Conservation (phyloP, 2,113 vertebrate genomes). For the Miniopterus natalensis region DNA sequence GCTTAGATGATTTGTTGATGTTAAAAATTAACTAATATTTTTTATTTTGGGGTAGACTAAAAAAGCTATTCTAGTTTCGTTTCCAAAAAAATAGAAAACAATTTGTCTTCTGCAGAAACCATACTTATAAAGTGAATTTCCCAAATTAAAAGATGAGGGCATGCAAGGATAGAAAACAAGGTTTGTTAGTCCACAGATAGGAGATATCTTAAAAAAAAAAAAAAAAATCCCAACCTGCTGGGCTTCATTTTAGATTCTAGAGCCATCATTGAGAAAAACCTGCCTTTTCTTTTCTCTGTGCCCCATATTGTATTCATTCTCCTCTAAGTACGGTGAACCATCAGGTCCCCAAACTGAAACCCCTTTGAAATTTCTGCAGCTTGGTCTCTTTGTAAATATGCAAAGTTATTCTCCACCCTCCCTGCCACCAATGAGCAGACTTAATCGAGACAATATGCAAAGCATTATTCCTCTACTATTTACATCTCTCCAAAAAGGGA, state of each 20-base stretch:
- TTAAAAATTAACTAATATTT: neutral
- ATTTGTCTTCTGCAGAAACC: slow-evolving; percentile 13
- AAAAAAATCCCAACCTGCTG: slow-evolving; percentile 80
- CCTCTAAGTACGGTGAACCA: slow-evolving; percentile 58
- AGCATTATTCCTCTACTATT: slow-evolving; percentile 10
- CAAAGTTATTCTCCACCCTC: slow-evolving; percentile 32
- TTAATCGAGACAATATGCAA: slow-evolving; percentile 51
- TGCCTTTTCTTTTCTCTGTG: slow-evolving; percentile 77
- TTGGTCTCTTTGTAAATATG: slow-evolving; percentile 64
- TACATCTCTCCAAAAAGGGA: neutral
- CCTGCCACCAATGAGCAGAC: slow-evolving; percentile 6
- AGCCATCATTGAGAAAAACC: slow-evolving; percentile 81
- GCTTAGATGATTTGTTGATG: slow-evolving; percentile 2
- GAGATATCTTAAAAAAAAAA: slow-evolving; percentile 71
- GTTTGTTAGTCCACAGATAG: slow-evolving; percentile 84
- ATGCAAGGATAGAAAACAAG: slow-evolving; percentile 76
- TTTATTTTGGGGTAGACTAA: neutral
- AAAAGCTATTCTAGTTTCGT: slow-evolving; percentile 38
- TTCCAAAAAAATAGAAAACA: neutral
- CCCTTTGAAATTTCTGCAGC: slow-evolving; percentile 62
- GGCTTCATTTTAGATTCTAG: slow-evolving; percentile 86
- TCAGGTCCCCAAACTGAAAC: neutral
- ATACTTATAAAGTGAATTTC: slow-evolving; percentile 52
- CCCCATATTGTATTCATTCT: slow-evolving; percentile 75
- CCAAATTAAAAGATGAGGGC: slow-evolving; percentile 78